These are phyloP conservation scores for Microctonus aethiopoides DNA, from an alignment of 2,888 invertebrate genomes.

Conservation along the genomic window DNA sequence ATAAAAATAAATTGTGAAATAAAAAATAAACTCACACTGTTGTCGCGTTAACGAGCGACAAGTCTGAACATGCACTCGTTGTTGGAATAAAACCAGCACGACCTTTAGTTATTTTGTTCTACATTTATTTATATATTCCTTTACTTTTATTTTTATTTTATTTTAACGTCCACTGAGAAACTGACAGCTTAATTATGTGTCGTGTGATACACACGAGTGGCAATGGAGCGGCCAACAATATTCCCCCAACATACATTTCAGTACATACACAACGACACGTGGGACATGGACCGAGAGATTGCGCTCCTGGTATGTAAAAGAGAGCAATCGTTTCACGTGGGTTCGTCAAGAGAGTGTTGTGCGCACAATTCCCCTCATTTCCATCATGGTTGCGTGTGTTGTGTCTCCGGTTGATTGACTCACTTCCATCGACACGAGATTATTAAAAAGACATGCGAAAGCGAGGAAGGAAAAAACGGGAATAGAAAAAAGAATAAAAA, in stretches of 20 bases:
- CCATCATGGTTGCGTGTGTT: conserved; percentile 20
- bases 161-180: conserved; percentile 31
- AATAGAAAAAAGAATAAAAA: background rate
- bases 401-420: conserved; percentile 41
- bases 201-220: conserved; percentile 28
- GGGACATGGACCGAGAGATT: conserved; percentile 22
- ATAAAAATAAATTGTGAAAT: background rate
- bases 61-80: background rate
- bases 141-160: too few species aligned
- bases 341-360: conserved; percentile 26
- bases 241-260: conserved; percentile 1
- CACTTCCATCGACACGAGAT: conserved; percentile 32
- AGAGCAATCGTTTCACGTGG: conserved; percentile 29
- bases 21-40: background rate
- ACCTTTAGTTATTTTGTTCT: background rate
- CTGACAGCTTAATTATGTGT: conserved; percentile 54
- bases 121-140: background rate
- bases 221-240: conserved; percentile 30
- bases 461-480: background rate
- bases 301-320: conserved; percentile 36
- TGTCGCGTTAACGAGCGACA: conserved; percentile 1
- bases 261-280: conserved; percentile 16
- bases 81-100: background rate
- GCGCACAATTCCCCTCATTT: conserved; percentile 6
- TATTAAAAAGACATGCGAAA: conserved; percentile 29